Base-by-base conservation (phyloP, 2,113 vertebrate species). In the Ophiodon elongatus region DNA sequence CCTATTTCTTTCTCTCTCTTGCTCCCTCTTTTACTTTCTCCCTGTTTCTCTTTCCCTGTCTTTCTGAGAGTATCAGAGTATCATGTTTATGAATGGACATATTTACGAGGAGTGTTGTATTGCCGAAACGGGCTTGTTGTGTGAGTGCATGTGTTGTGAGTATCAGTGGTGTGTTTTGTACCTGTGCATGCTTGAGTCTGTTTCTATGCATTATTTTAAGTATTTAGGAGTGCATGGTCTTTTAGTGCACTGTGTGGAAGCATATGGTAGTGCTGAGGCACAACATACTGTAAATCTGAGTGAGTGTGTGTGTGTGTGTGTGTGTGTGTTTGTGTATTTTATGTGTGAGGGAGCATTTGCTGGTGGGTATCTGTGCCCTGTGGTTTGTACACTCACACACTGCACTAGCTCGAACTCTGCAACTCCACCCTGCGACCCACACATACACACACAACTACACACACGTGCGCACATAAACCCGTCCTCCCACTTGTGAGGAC, bases 11-110 rank as follows among this genome's bases (percentile, higher is more conserved):
- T 87, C 80, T 64, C 81, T 59, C 73, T 50, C 88, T 37, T 21
- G 31, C 8, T 83, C 62, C 29, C 71, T 87, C 76, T 88, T 77
- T 86, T 72, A 52, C 85, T 75, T 73, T 86, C 77, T 84, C 76
- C 67, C 75, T 47, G 6, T 86, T 62, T 83, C 80, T 71, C 66
- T 64, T 74, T 71, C 77, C 66, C 67, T 60, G 68, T 74, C 73
- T 80, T 76, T 84, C 73, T 63, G 0, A 60, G 81, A 80, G 79
- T 80, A 89, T 91, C 73, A 74, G 78, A 83, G 87, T 91, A 86
- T 91, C 87, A 82, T 80, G 90, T 88, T 87, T 83, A 91, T 90
- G 88, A 88, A 90, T 88, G 88, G 78, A 84, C 87, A 84, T 78
- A 84, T 91, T 89, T 81, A 91, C 69, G 72, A 83, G 85, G 64